Conservation (phyloP, 2,888 invertebrate species). For the Papilio protenor region DNA sequence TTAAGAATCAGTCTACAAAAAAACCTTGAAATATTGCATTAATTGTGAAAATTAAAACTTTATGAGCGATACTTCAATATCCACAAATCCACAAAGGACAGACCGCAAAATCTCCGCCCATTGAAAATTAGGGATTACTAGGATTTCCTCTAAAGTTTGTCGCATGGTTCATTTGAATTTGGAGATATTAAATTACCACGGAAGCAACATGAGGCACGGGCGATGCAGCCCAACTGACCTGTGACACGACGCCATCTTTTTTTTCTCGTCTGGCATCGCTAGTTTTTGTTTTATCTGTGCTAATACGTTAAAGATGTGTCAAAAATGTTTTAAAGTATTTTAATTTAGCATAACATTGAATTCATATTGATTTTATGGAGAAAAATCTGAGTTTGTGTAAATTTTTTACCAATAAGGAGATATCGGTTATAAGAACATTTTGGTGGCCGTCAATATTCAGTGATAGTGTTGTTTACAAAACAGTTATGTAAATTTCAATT, state of each 20-base stretch:
- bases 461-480: too few species aligned
- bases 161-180: conserved; percentile 64
- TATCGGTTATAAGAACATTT: too few species aligned
- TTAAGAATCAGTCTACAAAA: too few species aligned
- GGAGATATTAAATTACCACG: conserved; percentile 58
- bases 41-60: not conserved
- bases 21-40: too few species aligned
- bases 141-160: conserved; percentile 42
- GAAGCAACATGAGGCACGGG: conserved; percentile 48
- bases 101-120: conserved; percentile 44
- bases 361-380: not conserved
- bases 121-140: conserved; percentile 31
- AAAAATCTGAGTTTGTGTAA: too few species aligned
- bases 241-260: conserved; percentile 75
- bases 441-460: too few species aligned
- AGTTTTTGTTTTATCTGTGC: conserved; percentile 29
- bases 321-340: conserved; percentile 10
- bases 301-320: conserved; percentile 30
- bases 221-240: conserved; percentile 63
- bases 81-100: conserved; percentile 3
- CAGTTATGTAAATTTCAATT: too few species aligned
- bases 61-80: not conserved
- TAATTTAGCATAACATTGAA: not conserved
- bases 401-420: too few species aligned
- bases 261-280: conserved; percentile 59